Conservation (phyloP, 2,797 vertebrate species). For the Acomys russatus region DNA sequence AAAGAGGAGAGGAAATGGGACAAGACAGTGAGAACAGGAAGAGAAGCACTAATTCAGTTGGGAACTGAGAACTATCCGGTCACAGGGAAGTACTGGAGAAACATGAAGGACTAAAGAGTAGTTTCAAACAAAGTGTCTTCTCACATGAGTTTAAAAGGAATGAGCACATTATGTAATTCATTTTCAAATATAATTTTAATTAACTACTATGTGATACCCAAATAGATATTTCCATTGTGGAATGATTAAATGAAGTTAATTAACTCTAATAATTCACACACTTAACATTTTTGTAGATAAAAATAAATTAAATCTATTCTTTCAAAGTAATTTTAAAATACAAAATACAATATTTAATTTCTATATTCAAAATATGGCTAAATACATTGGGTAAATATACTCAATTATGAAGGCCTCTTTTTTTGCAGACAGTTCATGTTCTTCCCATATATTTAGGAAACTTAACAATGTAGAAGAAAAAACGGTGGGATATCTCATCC, state of each 20-base stretch:
- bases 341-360: background rate
- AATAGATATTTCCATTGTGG: background rate
- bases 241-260: background rate
- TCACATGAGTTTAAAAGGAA: background rate
- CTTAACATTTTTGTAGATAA: background rate
- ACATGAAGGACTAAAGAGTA: background rate
- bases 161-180: background rate
- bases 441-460: slow-evolving; percentile 7
- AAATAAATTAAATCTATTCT: background rate
- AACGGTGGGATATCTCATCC: background rate
- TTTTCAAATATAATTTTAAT: background rate
- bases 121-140: slow-evolving; percentile 20
- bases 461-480: background rate
- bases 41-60: background rate
- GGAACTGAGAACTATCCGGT: background rate
- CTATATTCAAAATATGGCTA: slow-evolving; percentile 2
- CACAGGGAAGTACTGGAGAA: background rate
- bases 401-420: background rate
- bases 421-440: background rate
- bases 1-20: background rate
- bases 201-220: background rate
- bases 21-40: background rate
- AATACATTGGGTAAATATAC: background rate
- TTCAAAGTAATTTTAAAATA: slow-evolving; percentile 4
- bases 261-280: background rate